Evolutionary conservation across 23 tunicate genomes (phyloP).

Genomic region (Trididemnum clinides): DNA sequence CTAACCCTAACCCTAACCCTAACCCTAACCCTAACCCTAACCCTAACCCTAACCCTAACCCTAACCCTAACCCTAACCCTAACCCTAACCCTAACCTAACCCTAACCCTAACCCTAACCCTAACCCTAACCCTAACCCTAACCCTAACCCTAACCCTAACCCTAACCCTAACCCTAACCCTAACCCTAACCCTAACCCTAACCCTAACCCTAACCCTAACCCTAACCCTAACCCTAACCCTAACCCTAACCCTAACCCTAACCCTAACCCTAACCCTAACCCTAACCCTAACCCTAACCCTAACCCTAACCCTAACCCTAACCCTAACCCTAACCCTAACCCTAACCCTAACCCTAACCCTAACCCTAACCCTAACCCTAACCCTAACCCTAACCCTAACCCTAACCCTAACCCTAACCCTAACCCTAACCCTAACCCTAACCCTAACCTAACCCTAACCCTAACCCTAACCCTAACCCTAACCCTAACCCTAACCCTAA

Average conservation of each 20-base stretch:
- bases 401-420: slow-evolving; percentile 64
- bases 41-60: slow-evolving; percentile 45
- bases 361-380: slow-evolving; percentile 77
- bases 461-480: slow-evolving; percentile 84
- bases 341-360: slow-evolving; percentile 86
- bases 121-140: slow-evolving; percentile 73
- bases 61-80: slow-evolving; percentile 44
- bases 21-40: slow-evolving; percentile 77
- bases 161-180: slow-evolving; percentile 72
- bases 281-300: slow-evolving; percentile 87
- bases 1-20: slow-evolving; percentile 84
- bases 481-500: slow-evolving; percentile 86
- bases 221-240: slow-evolving; percentile 85
- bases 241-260: slow-evolving; percentile 91
- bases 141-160: slow-evolving; percentile 76
- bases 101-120: slow-evolving; percentile 60
- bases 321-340: slow-evolving; percentile 84
- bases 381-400: slow-evolving; percentile 64
- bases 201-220: slow-evolving; percentile 94
- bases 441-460: slow-evolving; percentile 71
- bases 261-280: slow-evolving; percentile 88
- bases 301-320: slow-evolving; percentile 88
- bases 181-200: slow-evolving; percentile 56
- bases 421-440: slow-evolving; percentile 58
- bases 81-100: no score